A percentile compares a stretch with the other conserved stretches of the same genome.
These are phyloP conservation scores for Phoeniculus purpureus DNA, from an alignment of 2,797 vertebrate genomes.

Conservation along the genomic window DNA sequence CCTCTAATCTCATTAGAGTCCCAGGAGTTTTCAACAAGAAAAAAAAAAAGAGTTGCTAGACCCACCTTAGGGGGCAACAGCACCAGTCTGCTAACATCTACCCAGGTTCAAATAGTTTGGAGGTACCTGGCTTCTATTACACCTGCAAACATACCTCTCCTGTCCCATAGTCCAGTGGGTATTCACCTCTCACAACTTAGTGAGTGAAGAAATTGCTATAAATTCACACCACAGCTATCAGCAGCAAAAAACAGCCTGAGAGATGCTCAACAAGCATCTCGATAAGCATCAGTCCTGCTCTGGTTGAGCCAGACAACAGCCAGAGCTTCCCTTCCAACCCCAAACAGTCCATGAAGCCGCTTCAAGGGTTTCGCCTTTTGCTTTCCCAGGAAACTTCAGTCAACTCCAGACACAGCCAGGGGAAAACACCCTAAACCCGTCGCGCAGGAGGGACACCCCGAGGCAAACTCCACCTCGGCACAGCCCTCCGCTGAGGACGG, in stretches of 20 bases:
- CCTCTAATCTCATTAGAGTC: neutral
- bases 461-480: neutral
- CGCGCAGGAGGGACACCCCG: rapidly evolving
- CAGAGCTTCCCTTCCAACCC: no score
- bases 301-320: no score
- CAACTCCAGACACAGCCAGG: neutral
- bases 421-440: neutral
- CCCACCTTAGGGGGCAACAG: neutral
- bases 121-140: neutral
- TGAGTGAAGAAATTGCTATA: neutral
- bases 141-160: neutral
- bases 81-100: neutral
- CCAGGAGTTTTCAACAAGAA: neutral
- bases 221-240: neutral
- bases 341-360: neutral
- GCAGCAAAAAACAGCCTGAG: neutral
- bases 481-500: no score
- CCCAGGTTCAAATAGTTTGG: neutral
- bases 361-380: rapidly evolving
- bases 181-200: neutral
- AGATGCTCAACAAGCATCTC: neutral
- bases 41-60: neutral
- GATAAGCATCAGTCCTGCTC: no score
- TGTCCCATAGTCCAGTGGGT: neutral
- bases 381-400: neutral